Evolutionary conservation across 1,140 invertebrate species (phyloP).

Genomic region (Bombus superbus): DNA sequence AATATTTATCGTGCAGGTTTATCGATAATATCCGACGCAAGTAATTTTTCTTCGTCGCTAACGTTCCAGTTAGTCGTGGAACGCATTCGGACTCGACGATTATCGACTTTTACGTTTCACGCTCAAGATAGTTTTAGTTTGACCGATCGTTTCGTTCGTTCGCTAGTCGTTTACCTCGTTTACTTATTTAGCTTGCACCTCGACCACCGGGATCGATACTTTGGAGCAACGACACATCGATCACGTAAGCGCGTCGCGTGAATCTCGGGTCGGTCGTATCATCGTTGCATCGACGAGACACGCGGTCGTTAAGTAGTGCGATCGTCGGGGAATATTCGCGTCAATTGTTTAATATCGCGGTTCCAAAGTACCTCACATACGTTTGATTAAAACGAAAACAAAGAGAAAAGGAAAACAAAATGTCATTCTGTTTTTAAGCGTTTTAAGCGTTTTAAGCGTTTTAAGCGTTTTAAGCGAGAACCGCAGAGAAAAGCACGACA

Average conservation of each 20-base stretch:
- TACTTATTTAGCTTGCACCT: conserved; percentile 42
- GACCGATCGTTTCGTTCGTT: neutral
- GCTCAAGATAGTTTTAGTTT: neutral
- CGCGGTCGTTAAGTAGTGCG: neutral
- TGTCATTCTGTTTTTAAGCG: too few relatives aligned
- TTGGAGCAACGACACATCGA: conserved; percentile 68
- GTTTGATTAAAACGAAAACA: too few relatives aligned
- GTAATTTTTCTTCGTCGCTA: conserved; percentile 10
- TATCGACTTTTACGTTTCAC: conserved; percentile 18
- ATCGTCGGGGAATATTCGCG: neutral
- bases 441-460: too few relatives aligned
- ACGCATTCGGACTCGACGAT: neutral
- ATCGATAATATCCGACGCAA: too few relatives aligned
- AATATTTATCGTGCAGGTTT: conserved; percentile 3
- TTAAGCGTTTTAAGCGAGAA: too few relatives aligned
- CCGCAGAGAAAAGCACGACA: too few relatives aligned
- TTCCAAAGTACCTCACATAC: neutral
- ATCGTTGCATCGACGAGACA: neutral
- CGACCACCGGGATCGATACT: conserved; percentile 38
- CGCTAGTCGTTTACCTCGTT: conserved; percentile 25
- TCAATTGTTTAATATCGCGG: neutral
- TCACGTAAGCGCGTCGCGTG: conserved; percentile 1
- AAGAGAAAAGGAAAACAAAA: too few relatives aligned
- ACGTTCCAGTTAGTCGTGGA: neutral
- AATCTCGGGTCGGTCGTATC: neutral